phyloP scores from a whole-genome alignment of 37 sponge, comb jelly and placozoan species.

The Cliona cf. orientalis region DNA sequence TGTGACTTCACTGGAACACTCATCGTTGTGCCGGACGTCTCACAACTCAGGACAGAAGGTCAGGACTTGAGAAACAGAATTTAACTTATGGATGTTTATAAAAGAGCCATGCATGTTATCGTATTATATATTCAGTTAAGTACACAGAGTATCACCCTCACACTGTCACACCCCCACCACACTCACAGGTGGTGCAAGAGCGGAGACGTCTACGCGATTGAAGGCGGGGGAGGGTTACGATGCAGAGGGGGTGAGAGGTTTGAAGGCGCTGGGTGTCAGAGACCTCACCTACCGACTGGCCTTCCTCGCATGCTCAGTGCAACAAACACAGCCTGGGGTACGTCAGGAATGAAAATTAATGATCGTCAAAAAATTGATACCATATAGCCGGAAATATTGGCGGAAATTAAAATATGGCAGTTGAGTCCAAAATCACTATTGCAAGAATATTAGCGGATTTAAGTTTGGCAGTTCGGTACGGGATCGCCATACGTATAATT shows the following conservation, averaged over 20 bases:
- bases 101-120: background rate
- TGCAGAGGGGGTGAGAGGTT: conserved; percentile 83
- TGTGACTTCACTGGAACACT: conserved; percentile 99
- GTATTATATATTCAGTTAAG: background rate
- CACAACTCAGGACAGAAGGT: conserved; percentile 82
- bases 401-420: too few relatives aligned
- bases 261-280: conserved; percentile 94
- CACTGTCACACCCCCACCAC: background rate
- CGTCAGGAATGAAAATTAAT: conserved; percentile 2
- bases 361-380: too few relatives aligned
- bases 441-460: too few relatives aligned
- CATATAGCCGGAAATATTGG: too few relatives aligned
- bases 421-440: too few relatives aligned
- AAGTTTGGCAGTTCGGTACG: too few relatives aligned
- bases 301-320: conserved; percentile 93
- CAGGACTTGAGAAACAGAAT: too few relatives aligned
- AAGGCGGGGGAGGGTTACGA: conserved; percentile 63
- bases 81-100: background rate
- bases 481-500: too few relatives aligned
- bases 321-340: conserved; percentile 62
- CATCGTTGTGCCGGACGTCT: conserved; percentile 96
- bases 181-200: conserved; percentile 58
- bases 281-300: conserved; percentile 96
- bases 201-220: conserved; percentile 69
- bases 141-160: background rate